Percentiles rank a stretch among this genome's conserved stretches.
Evolutionary conservation across 2,888 invertebrate species (phyloP).

Genomic region (Timema podura): DNA sequence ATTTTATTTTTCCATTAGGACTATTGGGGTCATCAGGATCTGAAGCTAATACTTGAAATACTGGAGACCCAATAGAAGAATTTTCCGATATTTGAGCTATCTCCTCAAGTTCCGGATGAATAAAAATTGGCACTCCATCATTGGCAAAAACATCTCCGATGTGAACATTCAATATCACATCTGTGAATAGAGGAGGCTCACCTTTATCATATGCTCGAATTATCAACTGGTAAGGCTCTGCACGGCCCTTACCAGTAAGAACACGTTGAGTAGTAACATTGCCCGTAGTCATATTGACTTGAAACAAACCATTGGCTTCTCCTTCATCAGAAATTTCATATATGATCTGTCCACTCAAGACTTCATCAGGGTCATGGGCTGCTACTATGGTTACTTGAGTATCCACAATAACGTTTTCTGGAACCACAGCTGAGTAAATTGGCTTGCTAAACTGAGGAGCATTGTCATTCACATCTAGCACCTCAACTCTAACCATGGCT

Average conservation of each 20-base stretch:
- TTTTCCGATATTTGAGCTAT: constrained; percentile 69
- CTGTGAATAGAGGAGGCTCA: constrained; percentile 51
- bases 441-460: constrained; percentile 62
- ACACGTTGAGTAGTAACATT: constrained; percentile 60
- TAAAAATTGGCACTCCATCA: constrained; percentile 73
- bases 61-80: constrained; percentile 65
- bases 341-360: constrained; percentile 63
- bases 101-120: constrained; percentile 65
- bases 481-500: constrained; percentile 57
- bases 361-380: constrained; percentile 74
- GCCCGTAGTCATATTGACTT: constrained; percentile 62
- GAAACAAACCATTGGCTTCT: constrained; percentile 65
- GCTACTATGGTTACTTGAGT: constrained; percentile 63
- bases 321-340: constrained; percentile 71
- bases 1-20: constrained; percentile 68
- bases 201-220: constrained; percentile 69
- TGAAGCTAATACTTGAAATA: constrained; percentile 70
- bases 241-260: constrained; percentile 71
- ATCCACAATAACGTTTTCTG: constrained; percentile 67
- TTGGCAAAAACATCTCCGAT: constrained; percentile 78
- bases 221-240: constrained; percentile 64
- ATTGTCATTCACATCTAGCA: constrained; percentile 76
- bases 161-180: constrained; percentile 59
- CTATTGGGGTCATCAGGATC: constrained; percentile 74
- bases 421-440: constrained; percentile 67